These are phyloP conservation scores for Parotia lawesii DNA, from an alignment of 2,113 vertebrate species.

Conservation along the genomic window DNA sequence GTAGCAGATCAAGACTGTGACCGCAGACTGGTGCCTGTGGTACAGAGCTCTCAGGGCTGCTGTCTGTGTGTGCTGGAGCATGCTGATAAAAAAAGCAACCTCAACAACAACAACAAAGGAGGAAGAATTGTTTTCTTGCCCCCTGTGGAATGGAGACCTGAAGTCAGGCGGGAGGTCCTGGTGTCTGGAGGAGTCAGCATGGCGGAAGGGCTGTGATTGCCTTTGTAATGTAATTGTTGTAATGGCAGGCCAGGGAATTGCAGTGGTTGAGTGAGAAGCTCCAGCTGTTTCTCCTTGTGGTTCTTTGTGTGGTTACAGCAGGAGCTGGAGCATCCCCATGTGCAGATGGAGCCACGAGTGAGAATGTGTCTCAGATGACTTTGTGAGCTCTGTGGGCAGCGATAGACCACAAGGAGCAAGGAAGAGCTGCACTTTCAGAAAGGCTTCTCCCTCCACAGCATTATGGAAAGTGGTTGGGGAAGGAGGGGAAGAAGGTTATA, in stretches of 20 bases:
- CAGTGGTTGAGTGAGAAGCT: constrained; percentile 7
- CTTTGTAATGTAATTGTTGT: constrained; percentile 33
- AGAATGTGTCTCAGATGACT: not conserved
- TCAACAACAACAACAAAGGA: constrained; percentile 8
- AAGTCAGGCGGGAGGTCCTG: not conserved
- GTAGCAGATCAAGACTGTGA: not conserved
- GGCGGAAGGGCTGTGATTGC: not conserved
- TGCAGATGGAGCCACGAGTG: not conserved
- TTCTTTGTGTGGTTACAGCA: constrained; percentile 43
- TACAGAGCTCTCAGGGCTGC: not conserved
- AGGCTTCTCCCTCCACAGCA: not conserved
- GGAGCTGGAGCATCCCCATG: not conserved
- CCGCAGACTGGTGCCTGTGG: constrained; percentile 33
- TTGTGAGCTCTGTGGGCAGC: not conserved
- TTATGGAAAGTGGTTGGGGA: not conserved
- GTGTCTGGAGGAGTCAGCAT: not conserved
- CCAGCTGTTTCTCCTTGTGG: constrained; percentile 12
- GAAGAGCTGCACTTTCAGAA: not conserved
- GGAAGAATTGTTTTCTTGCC: constrained; percentile 26
- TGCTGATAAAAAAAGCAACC: constrained; percentile 20
- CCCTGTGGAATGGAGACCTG: not conserved
- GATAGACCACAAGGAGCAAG: not conserved
- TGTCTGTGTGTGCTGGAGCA: constrained; percentile 6
- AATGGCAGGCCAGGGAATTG: constrained; percentile 41
- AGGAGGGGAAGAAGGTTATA: not conserved